Conservation (phyloP, 2,888 invertebrate genomes). For the Euclidia mi region DNA sequence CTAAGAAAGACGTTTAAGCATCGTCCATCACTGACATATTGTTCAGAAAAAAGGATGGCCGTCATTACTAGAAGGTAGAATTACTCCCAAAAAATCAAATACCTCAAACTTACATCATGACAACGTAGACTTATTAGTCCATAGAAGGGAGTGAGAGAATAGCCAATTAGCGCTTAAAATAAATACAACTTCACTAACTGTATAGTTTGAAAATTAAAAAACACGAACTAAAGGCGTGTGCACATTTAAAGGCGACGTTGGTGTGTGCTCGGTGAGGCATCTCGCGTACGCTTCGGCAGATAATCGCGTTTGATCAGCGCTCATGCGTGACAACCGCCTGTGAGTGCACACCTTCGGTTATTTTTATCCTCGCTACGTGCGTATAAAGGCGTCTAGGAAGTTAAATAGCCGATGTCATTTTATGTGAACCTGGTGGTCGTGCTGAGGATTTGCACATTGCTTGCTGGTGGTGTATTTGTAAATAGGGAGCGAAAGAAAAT, state of each 20-base stretch:
- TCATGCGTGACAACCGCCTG: slow-evolving; percentile 69
- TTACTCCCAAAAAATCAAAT: too few relatives aligned
- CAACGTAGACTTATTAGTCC: too few relatives aligned
- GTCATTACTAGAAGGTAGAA: too few relatives aligned
- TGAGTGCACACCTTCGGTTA: slow-evolving; percentile 62
- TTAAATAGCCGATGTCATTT: slow-evolving; percentile 10
- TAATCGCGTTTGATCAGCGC: slow-evolving; percentile 80
- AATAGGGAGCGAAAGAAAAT: too few relatives aligned
- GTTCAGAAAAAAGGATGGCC: too few relatives aligned
- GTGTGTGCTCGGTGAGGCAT: slow-evolving; percentile 65
- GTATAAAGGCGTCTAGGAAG: slow-evolving; percentile 29
- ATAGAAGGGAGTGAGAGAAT: too few relatives aligned
- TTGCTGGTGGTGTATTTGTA: too few relatives aligned
- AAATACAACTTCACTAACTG: not conserved
- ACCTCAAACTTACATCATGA: too few relatives aligned
- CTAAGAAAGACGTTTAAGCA: too few relatives aligned
- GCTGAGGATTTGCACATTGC: too few relatives aligned
- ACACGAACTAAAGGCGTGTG: slow-evolving; percentile 40
- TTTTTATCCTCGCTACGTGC: slow-evolving; percentile 58
- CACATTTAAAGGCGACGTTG: slow-evolving; percentile 48
- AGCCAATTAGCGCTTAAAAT: too few relatives aligned
- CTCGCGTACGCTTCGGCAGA: slow-evolving; percentile 63
- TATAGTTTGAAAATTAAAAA: slow-evolving; percentile 15
- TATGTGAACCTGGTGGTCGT: not conserved
- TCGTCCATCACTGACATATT: too few relatives aligned